A percentile compares a stretch with the other conserved stretches of the same genome.
Evolutionary conservation across 2,797 vertebrate species (phyloP).

Genomic region (Hyperoplus lanceolatus): DNA sequence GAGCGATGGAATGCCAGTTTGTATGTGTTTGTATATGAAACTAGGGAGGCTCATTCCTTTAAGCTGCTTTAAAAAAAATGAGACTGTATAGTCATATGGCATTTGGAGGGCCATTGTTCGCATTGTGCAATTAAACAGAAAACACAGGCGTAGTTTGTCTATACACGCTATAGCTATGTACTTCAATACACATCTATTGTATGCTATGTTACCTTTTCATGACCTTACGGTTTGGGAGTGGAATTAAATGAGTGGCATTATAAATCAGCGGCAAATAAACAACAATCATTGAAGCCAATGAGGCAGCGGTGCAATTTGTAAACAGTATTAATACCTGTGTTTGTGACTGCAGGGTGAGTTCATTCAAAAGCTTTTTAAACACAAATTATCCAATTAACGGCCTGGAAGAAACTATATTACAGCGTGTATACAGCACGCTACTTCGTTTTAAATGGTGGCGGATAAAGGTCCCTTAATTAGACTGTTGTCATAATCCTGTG

Average conservation of each 20-base stretch:
- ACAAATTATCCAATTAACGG: conserved; percentile 12
- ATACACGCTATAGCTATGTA: conserved; percentile 16
- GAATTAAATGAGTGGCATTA: not conserved
- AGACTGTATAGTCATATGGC: conserved; percentile 9
- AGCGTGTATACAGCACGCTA: not conserved
- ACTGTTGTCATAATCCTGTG: not conserved
- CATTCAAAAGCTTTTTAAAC: conserved; percentile 1
- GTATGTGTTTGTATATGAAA: conserved; percentile 53
- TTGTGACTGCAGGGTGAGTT: not conserved
- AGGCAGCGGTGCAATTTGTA: not conserved
- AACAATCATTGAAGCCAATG: not conserved
- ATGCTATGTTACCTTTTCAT: conserved; percentile 4
- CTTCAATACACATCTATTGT: conserved; percentile 14
- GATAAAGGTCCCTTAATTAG: not conserved
- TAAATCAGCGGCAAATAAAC: conserved; percentile 11
- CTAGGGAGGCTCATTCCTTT: conserved; percentile 22
- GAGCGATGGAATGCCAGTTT: conserved; percentile 46
- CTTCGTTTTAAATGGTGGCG: not conserved
- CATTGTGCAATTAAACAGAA: conserved; percentile 11
- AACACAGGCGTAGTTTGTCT: conserved; percentile 34
- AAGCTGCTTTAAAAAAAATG: conserved; percentile 15
- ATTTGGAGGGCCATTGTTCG: conserved; percentile 40
- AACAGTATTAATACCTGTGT: not conserved
- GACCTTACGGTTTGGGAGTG: not conserved
- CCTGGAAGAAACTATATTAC: not conserved